Evolutionary conservation across 2,113 vertebrate genomes (phyloP).

Genomic region (Aplodontia rufa): DNA sequence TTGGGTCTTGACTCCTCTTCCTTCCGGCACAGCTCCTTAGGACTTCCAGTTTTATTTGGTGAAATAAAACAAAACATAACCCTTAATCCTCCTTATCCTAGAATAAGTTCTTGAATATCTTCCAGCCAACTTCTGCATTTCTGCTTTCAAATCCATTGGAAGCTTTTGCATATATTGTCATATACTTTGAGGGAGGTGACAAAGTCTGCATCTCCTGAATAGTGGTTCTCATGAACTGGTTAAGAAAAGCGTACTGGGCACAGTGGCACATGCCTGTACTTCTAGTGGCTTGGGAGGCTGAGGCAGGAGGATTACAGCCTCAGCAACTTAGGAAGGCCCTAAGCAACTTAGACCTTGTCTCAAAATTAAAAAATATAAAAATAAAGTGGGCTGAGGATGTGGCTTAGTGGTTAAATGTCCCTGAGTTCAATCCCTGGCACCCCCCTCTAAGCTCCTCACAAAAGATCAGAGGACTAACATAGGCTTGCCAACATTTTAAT

Average conservation of each 20-base stretch:
- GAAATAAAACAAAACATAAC: slow-evolving; percentile 1
- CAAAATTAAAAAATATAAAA: too few relatives aligned
- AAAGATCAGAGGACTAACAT: neutral
- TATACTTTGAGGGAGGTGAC: neutral
- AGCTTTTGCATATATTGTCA: neutral
- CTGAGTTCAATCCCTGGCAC: too few relatives aligned
- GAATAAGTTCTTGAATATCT: slow-evolving; percentile 32
- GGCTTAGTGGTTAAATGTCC: too few relatives aligned
- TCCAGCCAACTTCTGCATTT: slow-evolving; percentile 19
- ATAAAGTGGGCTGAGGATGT: too few relatives aligned
- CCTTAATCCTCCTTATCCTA: neutral
- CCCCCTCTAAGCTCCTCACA: too few relatives aligned
- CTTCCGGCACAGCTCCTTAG: neutral
- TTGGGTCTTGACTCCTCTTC: neutral
- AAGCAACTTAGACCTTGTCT: too few relatives aligned
- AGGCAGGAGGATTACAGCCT: too few relatives aligned
- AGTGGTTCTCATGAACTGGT: neutral
- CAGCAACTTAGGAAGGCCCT: too few relatives aligned
- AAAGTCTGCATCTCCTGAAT: neutral
- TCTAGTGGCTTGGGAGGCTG: too few relatives aligned
- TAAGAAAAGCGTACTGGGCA: too few relatives aligned
- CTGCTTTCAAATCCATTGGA: neutral
- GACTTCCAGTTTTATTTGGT: neutral
- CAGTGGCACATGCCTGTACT: too few relatives aligned
- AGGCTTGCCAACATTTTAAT: neutral